Evolutionary conservation across 2,113 vertebrate species (phyloP).

Genomic region (Paratilapia polleni): DNA sequence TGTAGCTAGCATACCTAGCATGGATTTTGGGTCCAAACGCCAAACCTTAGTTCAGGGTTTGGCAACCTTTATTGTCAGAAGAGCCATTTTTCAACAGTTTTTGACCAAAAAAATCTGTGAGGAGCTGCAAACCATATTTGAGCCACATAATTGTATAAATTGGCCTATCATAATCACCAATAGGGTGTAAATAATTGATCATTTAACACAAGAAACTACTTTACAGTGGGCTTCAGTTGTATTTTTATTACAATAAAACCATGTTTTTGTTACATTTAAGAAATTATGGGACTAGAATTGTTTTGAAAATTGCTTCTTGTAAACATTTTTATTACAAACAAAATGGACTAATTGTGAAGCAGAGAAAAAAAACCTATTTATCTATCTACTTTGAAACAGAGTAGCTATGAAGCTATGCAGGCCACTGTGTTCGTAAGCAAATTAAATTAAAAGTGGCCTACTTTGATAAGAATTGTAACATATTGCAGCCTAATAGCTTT

Average conservation of each 20-base stretch:
- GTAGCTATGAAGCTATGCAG: neutral
- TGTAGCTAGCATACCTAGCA: neutral
- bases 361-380: neutral
- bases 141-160: neutral
- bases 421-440: neutral
- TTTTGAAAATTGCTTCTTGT: no score
- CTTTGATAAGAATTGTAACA: neutral
- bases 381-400: neutral
- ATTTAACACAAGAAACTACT: neutral
- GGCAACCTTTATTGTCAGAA: neutral
- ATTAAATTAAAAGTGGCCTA: neutral
- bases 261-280: neutral
- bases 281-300: neutral
- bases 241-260: neutral
- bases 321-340: slow-evolving; percentile 7
- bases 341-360: neutral
- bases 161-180: neutral
- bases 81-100: neutral
- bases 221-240: neutral
- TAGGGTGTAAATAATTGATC: slow-evolving; percentile 4
- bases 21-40: neutral
- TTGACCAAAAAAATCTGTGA: neutral
- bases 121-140: neutral
- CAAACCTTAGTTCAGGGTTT: neutral
- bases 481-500: neutral